Percentiles rank a stretch among this genome's conserved stretches.
These are phyloP conservation scores for Cerastis rubricosa DNA, from an alignment of 2,888 invertebrate genomes.

Conservation along the genomic window DNA sequence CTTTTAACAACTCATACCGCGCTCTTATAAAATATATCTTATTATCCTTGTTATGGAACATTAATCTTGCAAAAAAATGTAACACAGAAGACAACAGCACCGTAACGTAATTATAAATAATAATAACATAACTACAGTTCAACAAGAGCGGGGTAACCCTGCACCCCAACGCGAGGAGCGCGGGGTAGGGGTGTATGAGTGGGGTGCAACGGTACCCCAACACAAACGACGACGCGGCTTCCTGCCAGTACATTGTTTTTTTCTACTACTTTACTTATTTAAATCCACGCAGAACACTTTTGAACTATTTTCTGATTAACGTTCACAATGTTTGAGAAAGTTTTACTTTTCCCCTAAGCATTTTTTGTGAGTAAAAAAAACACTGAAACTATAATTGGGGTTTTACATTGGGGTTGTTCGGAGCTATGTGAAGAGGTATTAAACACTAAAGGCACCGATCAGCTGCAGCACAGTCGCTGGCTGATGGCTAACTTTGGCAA, in stretches of 20 bases:
- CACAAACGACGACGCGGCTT: not conserved
- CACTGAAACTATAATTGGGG: not conserved
- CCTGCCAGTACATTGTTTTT: slow-evolving; percentile 11
- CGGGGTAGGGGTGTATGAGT: slow-evolving; percentile 4
- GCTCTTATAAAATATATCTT: not conserved
- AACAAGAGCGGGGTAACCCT: slow-evolving; percentile 25
- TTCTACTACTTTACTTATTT: slow-evolving; percentile 24
- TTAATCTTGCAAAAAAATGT: not conserved
- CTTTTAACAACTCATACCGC: not conserved
- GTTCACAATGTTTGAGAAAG: not conserved
- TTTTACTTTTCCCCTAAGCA: not conserved
- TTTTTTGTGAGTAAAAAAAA: not conserved
- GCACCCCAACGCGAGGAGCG: not conserved
- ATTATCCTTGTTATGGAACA: not conserved
- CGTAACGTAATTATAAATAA: slow-evolving; percentile 1
- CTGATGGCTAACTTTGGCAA: not conserved
- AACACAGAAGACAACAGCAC: not conserved
- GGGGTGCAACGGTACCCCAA: not conserved
- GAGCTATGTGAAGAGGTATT: not conserved
- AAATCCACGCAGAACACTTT: slow-evolving; percentile 15
- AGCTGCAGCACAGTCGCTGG: not conserved
- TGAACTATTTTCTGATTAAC: slow-evolving; percentile 7
- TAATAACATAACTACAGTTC: slow-evolving; percentile 7
- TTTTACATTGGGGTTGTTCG: too few relatives aligned
- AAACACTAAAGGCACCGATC: not conserved